phyloP scores from a whole-genome alignment of 1,140 invertebrate genomes.

The Hylyphantes graminicola region DNA sequence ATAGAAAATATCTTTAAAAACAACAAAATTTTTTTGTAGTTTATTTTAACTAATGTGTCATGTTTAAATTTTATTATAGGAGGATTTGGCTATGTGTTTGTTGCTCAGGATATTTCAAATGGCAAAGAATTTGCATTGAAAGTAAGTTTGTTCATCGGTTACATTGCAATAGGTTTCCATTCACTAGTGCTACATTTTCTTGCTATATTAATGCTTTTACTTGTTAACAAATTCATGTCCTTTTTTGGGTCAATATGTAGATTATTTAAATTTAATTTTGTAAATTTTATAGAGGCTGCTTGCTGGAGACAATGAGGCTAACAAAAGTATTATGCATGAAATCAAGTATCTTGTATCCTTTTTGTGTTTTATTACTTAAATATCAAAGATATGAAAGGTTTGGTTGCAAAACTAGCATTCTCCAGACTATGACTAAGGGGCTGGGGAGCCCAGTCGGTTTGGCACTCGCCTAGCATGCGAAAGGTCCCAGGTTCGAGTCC shows the following conservation, averaged over 20 bases:
- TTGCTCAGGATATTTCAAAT: conserved; percentile 86
- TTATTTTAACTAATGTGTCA: not conserved
- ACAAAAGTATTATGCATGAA: conserved; percentile 70
- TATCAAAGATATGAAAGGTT: no score
- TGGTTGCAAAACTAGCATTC: no score
- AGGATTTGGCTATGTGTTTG: conserved; percentile 94
- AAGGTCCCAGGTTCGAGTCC: no score
- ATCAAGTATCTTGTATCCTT: conserved; percentile 71
- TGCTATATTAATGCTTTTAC: no score
- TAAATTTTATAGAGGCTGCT: conserved; percentile 68
- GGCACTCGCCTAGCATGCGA: no score
- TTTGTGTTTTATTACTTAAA: not conserved
- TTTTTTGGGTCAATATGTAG: no score
- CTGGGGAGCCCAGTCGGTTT: no score
- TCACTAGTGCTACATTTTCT: no score
- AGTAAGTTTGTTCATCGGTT: conserved; percentile 66
- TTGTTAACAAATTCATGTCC: no score
- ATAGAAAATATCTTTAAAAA: no score
- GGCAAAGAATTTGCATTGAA: conserved; percentile 93
- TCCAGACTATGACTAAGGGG: no score
- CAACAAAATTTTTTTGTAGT: not conserved
- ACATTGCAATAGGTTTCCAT: not conserved
- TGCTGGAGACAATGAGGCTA: conserved; percentile 71
- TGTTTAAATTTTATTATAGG: conserved; percentile 73
- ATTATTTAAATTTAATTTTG: not conserved